phyloP scores from a whole-genome alignment of 2,113 vertebrate species.

The Neogobius melanostomus region DNA sequence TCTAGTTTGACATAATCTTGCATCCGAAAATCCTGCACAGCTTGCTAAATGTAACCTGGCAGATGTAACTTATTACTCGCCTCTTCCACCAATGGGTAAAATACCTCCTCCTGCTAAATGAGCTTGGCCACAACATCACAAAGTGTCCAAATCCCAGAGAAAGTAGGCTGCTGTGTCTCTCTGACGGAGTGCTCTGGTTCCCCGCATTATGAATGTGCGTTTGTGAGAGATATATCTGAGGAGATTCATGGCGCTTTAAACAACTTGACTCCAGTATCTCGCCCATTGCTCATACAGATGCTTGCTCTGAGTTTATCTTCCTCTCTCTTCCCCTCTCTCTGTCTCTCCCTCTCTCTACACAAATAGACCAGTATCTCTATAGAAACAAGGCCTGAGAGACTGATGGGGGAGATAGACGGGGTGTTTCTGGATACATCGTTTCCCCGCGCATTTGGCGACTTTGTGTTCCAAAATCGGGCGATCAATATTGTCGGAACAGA shows the following conservation, averaged over 20 bases:
- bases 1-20: no score
- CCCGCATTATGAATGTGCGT: neutral
- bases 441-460: slow-evolving; percentile 3
- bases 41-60: neutral
- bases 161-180: neutral
- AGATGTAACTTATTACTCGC: neutral
- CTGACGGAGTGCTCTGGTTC: no score
- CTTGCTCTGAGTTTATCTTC: slow-evolving; percentile 24
- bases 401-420: neutral
- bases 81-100: neutral
- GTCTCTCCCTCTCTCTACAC: slow-evolving; percentile 37
- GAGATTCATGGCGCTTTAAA: slow-evolving; percentile 5
- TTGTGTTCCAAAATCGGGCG: slow-evolving; percentile 26
- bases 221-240: neutral
- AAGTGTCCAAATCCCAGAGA: neutral
- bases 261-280: slow-evolving; percentile 13
- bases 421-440: neutral
- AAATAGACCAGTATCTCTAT: neutral
- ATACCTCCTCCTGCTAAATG: neutral
- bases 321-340: neutral
- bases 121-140: neutral
- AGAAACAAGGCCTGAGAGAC: neutral
- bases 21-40: no score
- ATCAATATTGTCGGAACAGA: slow-evolving; percentile 15
- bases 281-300: slow-evolving; percentile 26